Base-by-base conservation (phyloP, 2,888 invertebrate species). In the Abscondita cerata region DNA sequence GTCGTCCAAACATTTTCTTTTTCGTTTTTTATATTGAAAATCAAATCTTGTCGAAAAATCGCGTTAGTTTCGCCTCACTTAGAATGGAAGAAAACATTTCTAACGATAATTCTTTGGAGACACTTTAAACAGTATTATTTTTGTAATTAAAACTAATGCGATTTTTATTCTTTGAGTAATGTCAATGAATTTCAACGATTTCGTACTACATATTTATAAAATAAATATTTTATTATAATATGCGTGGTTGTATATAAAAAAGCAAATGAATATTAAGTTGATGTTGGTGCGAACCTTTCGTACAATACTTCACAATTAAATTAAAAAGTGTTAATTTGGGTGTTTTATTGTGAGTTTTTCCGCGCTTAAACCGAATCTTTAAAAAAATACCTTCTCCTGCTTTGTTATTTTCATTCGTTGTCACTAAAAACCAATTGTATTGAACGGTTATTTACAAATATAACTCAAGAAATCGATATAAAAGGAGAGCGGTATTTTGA, bases 281-380 rank as follows among this genome's bases (percentile, higher is more conserved):
- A 80, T 80, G 80, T 80, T 80, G 77, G 79, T 80, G 77, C 79
- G 77, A 76, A 69, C 64, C 69, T 51, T 71, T 66, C 77, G 79
- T 79, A 79, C 78, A 76, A 76, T 77, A 78, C 78, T 78, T 79
- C 73, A 70, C 74, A 70, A 62, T 68, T 66, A 70, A 68, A 51
- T 57, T 51, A 57, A 53, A 41, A 40, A 53, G 13, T 25, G 20
- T 53, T 20, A 40, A 40, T 40, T 5, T 25, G n/a, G 12, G 5
- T 48, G 33, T 48, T 48, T 48, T 48, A 44, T 44, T 44, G 18
- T 9, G 8, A n/a, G 19, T 44, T 44, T 25, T 25, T 25, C 25
- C 25, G 25, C 25, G 25, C 6, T 25, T 25, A 25, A 25, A 25
- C n/a, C n/a, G n/a, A n/a, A n/a, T n/a, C n/a, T n/a, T n/a, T n/a